Percentiles rank a stretch among this genome's conserved stretches.
Evolutionary conservation across 2,797 vertebrate genomes (phyloP).

Genomic region (Myotis planiceps): DNA sequence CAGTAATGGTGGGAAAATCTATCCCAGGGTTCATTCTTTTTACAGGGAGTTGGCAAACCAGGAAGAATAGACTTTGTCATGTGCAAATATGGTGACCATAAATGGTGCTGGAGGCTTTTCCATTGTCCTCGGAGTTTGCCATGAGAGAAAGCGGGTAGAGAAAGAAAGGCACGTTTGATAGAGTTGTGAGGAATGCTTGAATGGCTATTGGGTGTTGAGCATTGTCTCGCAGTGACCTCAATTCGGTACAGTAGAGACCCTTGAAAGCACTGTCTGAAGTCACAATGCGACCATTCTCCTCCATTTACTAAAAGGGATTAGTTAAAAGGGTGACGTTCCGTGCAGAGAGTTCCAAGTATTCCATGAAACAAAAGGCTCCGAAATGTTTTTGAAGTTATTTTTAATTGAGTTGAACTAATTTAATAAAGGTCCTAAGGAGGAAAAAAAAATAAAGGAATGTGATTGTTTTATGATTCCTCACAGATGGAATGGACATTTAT

Average conservation of each 20-base stretch:
- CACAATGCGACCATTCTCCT: constrained; percentile 98
- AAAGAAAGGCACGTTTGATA: constrained; percentile 96
- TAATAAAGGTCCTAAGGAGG: constrained; percentile 90
- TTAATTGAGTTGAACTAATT: constrained; percentile 94
- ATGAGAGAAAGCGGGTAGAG: constrained; percentile 92
- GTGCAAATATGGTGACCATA: constrained; percentile 89
- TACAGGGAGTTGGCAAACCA: constrained; percentile 83
- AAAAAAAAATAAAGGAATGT: constrained; percentile 89
- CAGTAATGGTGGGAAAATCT: constrained; percentile 89
- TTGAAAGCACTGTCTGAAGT: constrained; percentile 96
- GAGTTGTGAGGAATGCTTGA: constrained; percentile 97
- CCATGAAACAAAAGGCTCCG: constrained; percentile 90
- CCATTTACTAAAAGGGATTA: constrained; percentile 96
- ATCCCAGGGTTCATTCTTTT: constrained; percentile 85
- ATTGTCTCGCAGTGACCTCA: constrained; percentile 98
- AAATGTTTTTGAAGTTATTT: constrained; percentile 93
- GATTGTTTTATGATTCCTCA: constrained; percentile 91
- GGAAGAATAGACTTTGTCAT: constrained; percentile 90
- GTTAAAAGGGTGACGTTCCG: constrained; percentile 94
- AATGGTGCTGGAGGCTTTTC: constrained; percentile 87
- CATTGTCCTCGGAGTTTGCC: constrained; percentile 92
- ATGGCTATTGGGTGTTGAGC: constrained; percentile 97
- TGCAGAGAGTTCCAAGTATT: constrained; percentile 98
- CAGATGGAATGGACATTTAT: constrained; percentile 96
- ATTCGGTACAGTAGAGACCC: constrained; percentile 99